These are phyloP conservation scores for Trichoplusia ni DNA, from an alignment of 1,140 invertebrate genomes.

Conservation along the genomic window DNA sequence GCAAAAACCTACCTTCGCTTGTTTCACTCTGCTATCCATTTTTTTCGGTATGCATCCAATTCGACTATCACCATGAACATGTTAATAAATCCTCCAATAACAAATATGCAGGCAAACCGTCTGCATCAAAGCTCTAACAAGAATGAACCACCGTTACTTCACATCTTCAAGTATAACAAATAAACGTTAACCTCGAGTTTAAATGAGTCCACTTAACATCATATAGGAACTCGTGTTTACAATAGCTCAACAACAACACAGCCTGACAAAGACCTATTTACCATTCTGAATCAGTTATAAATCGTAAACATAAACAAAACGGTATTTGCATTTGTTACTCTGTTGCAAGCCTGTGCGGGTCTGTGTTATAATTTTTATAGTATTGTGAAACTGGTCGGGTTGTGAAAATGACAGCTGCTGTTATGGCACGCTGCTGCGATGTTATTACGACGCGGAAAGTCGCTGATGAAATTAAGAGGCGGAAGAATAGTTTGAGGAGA, in stretches of 20 bases:
- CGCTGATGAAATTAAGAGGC: conserved; percentile 54
- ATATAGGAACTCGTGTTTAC: conserved; percentile 12
- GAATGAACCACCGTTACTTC: too few species aligned
- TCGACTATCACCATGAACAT: too few species aligned
- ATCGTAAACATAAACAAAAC: conserved; percentile 19
- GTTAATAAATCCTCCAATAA: too few species aligned
- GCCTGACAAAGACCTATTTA: conserved; percentile 10
- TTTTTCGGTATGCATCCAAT: too few species aligned
- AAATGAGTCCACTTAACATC: background rate
- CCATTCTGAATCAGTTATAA: background rate
- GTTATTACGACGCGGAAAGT: conserved; percentile 42
- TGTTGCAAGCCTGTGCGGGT: background rate
- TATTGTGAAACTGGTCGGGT: background rate
- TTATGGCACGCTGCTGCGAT: conserved; percentile 37
- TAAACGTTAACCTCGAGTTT: too few species aligned
- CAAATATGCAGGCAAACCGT: too few species aligned
- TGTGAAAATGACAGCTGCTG: conserved; percentile 41
- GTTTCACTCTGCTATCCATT: too few species aligned
- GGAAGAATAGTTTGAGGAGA: conserved; percentile 54
- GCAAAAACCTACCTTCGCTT: too few species aligned
- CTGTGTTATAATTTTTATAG: background rate
- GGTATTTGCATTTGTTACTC: background rate
- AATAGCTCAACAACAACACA: conserved; percentile 20
- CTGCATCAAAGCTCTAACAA: too few species aligned
- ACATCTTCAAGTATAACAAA: too few species aligned